Percentiles rank a stretch among this genome's conserved stretches.
Evolutionary conservation across 2,113 vertebrate species (phyloP).

Genomic region (Rhinichthys klamathensis): DNA sequence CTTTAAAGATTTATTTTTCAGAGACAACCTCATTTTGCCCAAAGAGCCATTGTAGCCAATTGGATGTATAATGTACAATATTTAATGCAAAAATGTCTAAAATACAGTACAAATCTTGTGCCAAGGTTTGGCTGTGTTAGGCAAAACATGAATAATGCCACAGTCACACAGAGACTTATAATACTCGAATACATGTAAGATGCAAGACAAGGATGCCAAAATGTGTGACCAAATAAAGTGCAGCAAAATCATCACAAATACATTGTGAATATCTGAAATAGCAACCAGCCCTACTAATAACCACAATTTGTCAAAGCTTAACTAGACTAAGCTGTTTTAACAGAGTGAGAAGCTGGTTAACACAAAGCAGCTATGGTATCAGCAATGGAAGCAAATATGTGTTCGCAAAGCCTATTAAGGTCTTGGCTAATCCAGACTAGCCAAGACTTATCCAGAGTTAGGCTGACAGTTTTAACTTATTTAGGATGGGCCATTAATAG

Average conservation of each 20-base stretch:
- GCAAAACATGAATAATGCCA: background rate
- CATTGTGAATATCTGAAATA: background rate
- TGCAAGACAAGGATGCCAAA: background rate
- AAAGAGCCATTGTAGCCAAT: background rate
- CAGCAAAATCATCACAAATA: no score
- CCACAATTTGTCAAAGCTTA: background rate
- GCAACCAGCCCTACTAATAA: background rate
- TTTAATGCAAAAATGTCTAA: no score
- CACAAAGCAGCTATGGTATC: background rate
- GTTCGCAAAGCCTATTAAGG: conserved; percentile 75
- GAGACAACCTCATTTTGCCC: background rate
- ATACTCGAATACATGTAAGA: background rate
- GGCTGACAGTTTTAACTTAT: conserved; percentile 65
- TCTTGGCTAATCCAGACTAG: conserved; percentile 72
- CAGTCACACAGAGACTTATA: background rate
- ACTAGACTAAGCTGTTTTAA: background rate
- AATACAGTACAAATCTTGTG: no score
- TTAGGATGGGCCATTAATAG: conserved; percentile 61
- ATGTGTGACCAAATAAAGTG: background rate
- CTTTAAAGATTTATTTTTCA: no score
- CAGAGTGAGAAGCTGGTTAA: background rate
- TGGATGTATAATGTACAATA: no score
- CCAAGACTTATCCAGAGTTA: conserved; percentile 67
- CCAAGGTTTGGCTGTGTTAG: no score
- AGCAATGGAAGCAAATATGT: conserved; percentile 60